These are phyloP conservation scores for Tenthredo notha DNA, from an alignment of 2,888 invertebrate genomes.

Conservation along the genomic window DNA sequence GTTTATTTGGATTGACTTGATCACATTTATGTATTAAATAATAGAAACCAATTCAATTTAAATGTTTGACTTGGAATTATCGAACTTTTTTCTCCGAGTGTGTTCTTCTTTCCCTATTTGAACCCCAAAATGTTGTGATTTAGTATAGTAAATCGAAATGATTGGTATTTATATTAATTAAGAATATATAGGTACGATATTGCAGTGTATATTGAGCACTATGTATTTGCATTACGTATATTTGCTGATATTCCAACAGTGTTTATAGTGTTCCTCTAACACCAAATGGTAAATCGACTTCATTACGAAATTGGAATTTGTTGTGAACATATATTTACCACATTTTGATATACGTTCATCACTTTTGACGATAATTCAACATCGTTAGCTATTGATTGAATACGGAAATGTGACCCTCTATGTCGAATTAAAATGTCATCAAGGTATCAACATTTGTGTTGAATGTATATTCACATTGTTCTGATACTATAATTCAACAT, in stretches of 20 bases:
- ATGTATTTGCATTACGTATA: not conserved
- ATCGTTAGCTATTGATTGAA: not conserved
- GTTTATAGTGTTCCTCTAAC: not conserved
- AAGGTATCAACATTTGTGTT: not conserved
- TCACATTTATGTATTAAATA: too few species aligned
- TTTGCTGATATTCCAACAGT: not conserved
- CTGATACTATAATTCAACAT: not conserved
- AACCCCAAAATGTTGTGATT: not conserved
- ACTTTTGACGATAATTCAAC: not conserved
- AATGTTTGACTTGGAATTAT: too few species aligned
- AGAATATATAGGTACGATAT: too few species aligned
- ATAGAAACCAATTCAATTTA: too few species aligned
- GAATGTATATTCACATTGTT: not conserved
- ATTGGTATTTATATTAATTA: too few species aligned
- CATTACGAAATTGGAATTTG: not conserved
- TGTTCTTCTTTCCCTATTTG: not conserved
- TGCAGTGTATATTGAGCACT: too few species aligned
- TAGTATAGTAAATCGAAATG: too few species aligned
- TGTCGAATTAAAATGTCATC: not conserved
- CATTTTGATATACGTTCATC: not conserved
- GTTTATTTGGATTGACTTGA: too few species aligned
- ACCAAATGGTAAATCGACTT: not conserved
- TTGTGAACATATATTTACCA: not conserved
- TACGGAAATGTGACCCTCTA: not conserved
- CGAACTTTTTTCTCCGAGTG: too few species aligned